Conservation (phyloP, 2,888 invertebrate species). For the Octodonta nipae region DNA sequence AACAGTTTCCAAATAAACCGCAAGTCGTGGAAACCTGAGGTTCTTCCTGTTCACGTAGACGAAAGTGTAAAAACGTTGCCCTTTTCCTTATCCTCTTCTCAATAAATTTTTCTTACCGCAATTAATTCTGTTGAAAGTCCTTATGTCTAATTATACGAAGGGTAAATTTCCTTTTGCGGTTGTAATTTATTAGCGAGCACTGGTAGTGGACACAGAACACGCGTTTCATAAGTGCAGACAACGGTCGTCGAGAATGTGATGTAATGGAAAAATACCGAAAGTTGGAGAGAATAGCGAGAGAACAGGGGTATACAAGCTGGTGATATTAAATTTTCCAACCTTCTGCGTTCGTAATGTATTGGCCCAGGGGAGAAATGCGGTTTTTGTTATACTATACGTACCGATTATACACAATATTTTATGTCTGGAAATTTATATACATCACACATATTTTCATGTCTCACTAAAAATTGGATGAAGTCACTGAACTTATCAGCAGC, state of each 20-base stretch:
- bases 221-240: constrained; percentile 28
- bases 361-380: constrained; percentile 30
- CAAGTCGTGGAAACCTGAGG: too few relatives aligned
- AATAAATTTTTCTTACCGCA: constrained; percentile 18
- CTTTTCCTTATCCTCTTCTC: too few relatives aligned
- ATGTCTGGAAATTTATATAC: neutral
- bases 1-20: too few relatives aligned
- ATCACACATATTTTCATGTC: neutral
- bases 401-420: too few relatives aligned
- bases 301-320: constrained; percentile 32
- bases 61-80: too few relatives aligned
- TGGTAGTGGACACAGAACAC: constrained; percentile 24
- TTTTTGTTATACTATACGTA: constrained; percentile 33
- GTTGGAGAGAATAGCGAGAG: constrained; percentile 33
- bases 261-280: constrained; percentile 37
- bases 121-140: constrained; percentile 21
- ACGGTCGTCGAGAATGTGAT: constrained; percentile 30
- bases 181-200: constrained; percentile 17
- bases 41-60: too few relatives aligned
- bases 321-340: constrained; percentile 38
- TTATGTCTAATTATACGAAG: constrained; percentile 23
- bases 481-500: constrained; percentile 12
- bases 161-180: constrained; percentile 18
- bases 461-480: constrained; percentile 8
- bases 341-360: constrained; percentile 36